phyloP scores from a whole-genome alignment of 2,797 vertebrate species.

The Poeciliopsis gracilis region DNA sequence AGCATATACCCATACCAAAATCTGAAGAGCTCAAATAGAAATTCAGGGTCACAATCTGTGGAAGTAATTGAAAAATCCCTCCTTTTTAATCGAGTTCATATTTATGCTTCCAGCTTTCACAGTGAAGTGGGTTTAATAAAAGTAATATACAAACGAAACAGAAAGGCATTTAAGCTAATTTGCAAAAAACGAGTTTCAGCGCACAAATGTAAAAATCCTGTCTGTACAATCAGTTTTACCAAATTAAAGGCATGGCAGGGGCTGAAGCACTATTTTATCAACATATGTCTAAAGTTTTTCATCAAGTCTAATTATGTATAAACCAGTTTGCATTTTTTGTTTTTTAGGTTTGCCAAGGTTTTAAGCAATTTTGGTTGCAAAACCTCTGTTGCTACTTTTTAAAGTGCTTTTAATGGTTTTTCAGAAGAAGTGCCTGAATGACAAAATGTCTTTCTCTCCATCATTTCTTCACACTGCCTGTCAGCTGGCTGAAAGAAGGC shows the following conservation, averaged over 20 bases:
- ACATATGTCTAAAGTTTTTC: neutral
- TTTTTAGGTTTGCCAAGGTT: neutral
- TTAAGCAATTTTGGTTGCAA: neutral
- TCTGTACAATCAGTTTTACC: neutral
- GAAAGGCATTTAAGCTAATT: neutral
- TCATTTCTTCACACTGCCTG: neutral
- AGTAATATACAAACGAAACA: conserved; percentile 5
- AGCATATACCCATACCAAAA: conserved; percentile 30
- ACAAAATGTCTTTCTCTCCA: neutral
- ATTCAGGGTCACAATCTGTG: conserved; percentile 43
- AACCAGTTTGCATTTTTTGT: fast-evolving
- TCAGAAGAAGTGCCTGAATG: neutral
- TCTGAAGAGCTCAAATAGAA: conserved; percentile 30
- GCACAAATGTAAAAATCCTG: neutral
- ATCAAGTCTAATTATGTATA: neutral
- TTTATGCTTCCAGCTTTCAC: conserved; percentile 20
- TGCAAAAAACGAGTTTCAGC: neutral
- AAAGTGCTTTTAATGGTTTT: neutral
- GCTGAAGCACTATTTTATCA: neutral
- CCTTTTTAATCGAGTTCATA: conserved; percentile 19
- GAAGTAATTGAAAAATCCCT: conserved; percentile 41
- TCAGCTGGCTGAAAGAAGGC: neutral
- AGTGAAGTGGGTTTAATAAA: conserved; percentile 11
- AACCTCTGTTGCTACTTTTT: neutral
- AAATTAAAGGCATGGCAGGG: neutral